Evolutionary conservation across 2,797 vertebrate species (phyloP).

Genomic region (Amblyraja radiata): DNA sequence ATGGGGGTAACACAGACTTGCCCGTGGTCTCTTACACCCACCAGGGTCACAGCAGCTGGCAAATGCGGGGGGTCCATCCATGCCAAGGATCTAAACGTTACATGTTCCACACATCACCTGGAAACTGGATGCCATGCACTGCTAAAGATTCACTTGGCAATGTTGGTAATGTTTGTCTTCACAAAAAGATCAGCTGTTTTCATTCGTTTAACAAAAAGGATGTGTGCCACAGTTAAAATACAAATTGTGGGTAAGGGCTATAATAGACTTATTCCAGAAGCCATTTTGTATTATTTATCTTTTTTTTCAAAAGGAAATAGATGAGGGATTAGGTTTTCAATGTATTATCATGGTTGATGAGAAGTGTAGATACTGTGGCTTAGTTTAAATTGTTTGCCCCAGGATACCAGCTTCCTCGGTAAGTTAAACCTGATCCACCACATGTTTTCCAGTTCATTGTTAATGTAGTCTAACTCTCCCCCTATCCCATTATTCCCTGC

Average conservation of each 20-base stretch:
- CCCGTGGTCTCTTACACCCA: not conserved
- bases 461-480: slow-evolving; percentile 29
- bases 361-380: slow-evolving; percentile 27
- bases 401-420: slow-evolving; percentile 18
- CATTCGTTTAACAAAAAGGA: not conserved
- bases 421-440: slow-evolving; percentile 36
- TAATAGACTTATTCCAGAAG: not conserved
- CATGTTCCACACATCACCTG: slow-evolving; percentile 3
- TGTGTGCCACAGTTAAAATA: not conserved
- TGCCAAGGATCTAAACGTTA: not conserved
- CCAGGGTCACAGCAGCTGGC: slow-evolving; percentile 28
- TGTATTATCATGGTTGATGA: slow-evolving; percentile 36
- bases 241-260: not conserved
- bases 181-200: not conserved
- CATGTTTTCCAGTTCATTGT: slow-evolving; percentile 28
- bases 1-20: too few relatives aligned
- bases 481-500: slow-evolving; percentile 15
- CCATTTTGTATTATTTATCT: slow-evolving; percentile 31
- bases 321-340: slow-evolving; percentile 37
- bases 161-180: not conserved
- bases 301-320: slow-evolving; percentile 26
- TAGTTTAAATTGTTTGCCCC: slow-evolving; percentile 35
- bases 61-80: not conserved
- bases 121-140: not conserved
- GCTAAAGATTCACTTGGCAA: not conserved